Percentiles rank a stretch among this genome's conserved stretches.
These are phyloP conservation scores for Subanguina moxae DNA, from an alignment of 1,140 invertebrate species.

Conservation along the genomic window DNA sequence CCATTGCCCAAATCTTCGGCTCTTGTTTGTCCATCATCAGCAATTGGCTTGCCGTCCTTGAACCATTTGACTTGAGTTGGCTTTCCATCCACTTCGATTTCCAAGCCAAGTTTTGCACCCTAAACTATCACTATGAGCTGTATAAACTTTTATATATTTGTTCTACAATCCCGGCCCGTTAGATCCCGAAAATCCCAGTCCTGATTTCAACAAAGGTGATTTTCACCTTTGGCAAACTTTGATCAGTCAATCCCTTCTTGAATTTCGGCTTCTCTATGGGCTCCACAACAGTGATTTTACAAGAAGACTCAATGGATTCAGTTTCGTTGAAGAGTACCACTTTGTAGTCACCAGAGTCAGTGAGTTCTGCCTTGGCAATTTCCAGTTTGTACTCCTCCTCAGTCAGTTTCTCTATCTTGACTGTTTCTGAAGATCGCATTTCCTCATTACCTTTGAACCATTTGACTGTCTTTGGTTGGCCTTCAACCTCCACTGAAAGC, in stretches of 20 bases:
- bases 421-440: constrained; percentile 19
- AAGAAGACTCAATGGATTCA: constrained; percentile 68
- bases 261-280: constrained; percentile 70
- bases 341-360: constrained; percentile 73
- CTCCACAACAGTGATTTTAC: constrained; percentile 70
- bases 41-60: constrained; percentile 52
- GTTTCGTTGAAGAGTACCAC: constrained; percentile 66
- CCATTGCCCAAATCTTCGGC: constrained; percentile 41
- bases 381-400: constrained; percentile 65
- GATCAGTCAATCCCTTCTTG: constrained; percentile 75
- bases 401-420: constrained; percentile 47
- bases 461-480: constrained; percentile 54
- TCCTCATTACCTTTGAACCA: constrained; percentile 52
- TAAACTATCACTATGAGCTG: constrained; percentile 6
- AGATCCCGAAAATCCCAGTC: too few relatives aligned
- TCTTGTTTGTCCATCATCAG: constrained; percentile 13
- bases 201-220: too few relatives aligned
- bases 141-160: too few relatives aligned
- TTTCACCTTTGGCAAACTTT: constrained; percentile 67
- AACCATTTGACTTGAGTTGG: constrained; percentile 56
- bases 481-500: constrained; percentile 58
- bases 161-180: too few relatives aligned
- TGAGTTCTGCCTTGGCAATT: constrained; percentile 69
- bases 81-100: constrained; percentile 55
- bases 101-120: constrained; percentile 44